phyloP scores from a whole-genome alignment of 2,113 vertebrate species.

The Oreochromis spilurus region DNA sequence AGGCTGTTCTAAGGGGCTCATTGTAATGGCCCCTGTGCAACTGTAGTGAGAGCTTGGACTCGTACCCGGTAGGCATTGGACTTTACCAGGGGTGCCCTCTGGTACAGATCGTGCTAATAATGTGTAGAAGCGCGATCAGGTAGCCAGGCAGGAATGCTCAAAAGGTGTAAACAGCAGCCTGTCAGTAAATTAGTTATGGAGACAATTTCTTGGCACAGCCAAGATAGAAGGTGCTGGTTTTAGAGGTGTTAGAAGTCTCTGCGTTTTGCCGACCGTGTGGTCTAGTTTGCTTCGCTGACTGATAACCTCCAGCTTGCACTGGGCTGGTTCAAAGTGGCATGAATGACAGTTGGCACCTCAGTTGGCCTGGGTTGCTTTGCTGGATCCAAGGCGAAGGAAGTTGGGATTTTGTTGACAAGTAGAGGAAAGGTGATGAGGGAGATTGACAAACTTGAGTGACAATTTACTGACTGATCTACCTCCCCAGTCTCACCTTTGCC shows the following conservation, averaged over 20 bases:
- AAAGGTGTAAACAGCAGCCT: background rate
- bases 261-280: background rate
- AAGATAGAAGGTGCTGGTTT: background rate
- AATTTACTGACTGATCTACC: background rate
- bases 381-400: background rate
- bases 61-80: background rate
- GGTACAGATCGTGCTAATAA: background rate
- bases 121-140: background rate
- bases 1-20: background rate
- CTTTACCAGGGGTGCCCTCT: background rate
- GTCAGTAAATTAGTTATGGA: background rate
- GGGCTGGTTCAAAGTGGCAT: background rate
- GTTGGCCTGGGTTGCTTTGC: background rate
- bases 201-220: background rate
- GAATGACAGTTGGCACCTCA: background rate
- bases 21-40: background rate
- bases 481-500: background rate
- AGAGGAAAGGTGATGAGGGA: background rate
- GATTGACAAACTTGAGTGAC: background rate
- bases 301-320: background rate
- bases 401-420: background rate
- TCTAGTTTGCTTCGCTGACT: background rate
- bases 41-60: background rate
- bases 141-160: background rate
- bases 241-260: background rate